These are phyloP conservation scores for Heterodera carotae DNA, from an alignment of 1,140 invertebrate genomes.

Conservation along the genomic window DNA sequence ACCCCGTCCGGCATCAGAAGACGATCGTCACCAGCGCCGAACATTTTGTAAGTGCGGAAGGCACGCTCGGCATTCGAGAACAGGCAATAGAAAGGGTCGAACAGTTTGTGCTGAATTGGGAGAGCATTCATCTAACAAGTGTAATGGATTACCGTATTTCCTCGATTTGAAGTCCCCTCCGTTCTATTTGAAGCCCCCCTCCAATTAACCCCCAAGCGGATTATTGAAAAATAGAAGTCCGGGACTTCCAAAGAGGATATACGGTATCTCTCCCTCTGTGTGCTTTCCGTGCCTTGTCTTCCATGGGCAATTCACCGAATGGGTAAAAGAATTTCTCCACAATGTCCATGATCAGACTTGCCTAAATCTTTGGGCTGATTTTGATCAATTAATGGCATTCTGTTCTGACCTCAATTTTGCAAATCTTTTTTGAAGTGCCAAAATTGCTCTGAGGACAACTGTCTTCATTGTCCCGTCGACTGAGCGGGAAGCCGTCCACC, in stretches of 20 bases:
- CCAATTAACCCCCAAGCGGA: too few relatives aligned
- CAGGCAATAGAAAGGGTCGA: conserved; percentile 50
- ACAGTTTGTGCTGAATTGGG: conserved; percentile 45
- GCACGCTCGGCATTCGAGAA: conserved; percentile 55
- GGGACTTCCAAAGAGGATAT: too few relatives aligned
- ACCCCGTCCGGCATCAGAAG: conserved; percentile 48
- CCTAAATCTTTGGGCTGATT: background rate
- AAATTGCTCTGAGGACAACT: conserved; percentile 53
- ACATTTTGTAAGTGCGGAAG: conserved; percentile 51
- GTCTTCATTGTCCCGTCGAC: conserved; percentile 32
- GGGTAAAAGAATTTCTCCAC: conserved; percentile 55
- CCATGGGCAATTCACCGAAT: conserved; percentile 33
- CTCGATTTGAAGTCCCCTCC: too few relatives aligned
- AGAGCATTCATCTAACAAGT: too few relatives aligned
- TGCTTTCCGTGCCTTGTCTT: conserved; percentile 40
- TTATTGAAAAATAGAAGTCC: too few relatives aligned
- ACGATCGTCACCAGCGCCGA: conserved; percentile 42
- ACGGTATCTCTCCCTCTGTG: too few relatives aligned
- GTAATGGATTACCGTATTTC: conserved; percentile 3
- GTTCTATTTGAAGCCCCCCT: too few relatives aligned
- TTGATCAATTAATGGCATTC: background rate
- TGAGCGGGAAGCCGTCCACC: conserved; percentile 43
- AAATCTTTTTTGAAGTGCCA: conserved; percentile 52
- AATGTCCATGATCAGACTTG: conserved; percentile 53
- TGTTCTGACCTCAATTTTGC: conserved; percentile 42